phyloP scores from a whole-genome alignment of 2,888 invertebrate species.

The Latheticus oryzae region DNA sequence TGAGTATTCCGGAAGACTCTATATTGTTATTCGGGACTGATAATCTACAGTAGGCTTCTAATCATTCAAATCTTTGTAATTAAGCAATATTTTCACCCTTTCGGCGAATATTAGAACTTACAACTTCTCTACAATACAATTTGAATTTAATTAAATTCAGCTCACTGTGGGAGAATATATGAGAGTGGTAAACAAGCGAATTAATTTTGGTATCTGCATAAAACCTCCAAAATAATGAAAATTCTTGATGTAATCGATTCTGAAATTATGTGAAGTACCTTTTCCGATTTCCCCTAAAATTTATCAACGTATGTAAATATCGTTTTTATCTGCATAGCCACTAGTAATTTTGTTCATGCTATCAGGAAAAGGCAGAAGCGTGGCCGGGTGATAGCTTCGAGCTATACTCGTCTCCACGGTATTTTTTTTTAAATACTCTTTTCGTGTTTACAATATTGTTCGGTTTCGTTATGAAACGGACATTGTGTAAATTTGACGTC shows the following conservation, averaged over 20 bases:
- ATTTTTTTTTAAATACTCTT: slow-evolving; percentile 7
- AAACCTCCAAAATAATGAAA: too few species aligned
- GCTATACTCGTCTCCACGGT: too few species aligned
- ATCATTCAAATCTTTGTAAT: slow-evolving; percentile 6
- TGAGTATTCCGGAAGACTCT: too few species aligned
- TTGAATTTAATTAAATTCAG: slow-evolving; percentile 25
- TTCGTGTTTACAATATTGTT: slow-evolving; percentile 8
- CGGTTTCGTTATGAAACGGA: background rate
- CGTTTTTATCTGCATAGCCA: slow-evolving; percentile 22
- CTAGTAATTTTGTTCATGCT: too few species aligned
- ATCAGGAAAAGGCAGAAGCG: slow-evolving; percentile 17
- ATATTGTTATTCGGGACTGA: too few species aligned
- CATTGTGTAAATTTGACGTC: slow-evolving; percentile 7
- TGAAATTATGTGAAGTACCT: too few species aligned
- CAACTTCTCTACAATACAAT: slow-evolving; percentile 15
- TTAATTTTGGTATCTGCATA: slow-evolving; percentile 7
- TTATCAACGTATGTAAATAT: slow-evolving; percentile 33
- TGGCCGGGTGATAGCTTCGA: slow-evolving; percentile 12
- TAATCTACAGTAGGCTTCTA: too few species aligned
- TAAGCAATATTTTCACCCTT: slow-evolving; percentile 12
- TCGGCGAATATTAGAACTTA: slow-evolving; percentile 7
- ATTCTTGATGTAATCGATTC: too few species aligned
- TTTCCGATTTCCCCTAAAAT: too few species aligned
- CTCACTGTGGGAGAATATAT: background rate
- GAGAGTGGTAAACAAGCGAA: slow-evolving; percentile 5